Conservation (phyloP, 2,113 vertebrate species). For the Aramus guarauna region DNA sequence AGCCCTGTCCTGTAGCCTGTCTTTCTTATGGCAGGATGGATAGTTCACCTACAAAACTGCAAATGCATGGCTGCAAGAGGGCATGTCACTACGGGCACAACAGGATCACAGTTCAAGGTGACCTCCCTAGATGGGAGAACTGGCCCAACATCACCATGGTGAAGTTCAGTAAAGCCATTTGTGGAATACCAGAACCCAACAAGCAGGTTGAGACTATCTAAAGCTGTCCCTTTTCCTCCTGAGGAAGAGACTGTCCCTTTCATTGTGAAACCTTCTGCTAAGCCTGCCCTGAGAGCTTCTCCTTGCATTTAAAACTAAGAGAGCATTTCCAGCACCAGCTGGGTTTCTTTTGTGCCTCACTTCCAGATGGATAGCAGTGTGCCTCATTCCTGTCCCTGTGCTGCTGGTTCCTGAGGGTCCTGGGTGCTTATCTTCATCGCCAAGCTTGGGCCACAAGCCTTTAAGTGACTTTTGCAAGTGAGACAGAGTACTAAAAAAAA, state of each 20-base stretch:
- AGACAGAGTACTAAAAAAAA: rapidly evolving
- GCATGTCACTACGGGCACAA: too few species aligned
- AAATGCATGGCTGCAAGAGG: not conserved
- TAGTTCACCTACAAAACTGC: not conserved
- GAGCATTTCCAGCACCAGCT: not conserved
- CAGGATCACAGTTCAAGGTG: not conserved
- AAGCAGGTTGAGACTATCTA: not conserved
- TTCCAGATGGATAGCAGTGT: not conserved
- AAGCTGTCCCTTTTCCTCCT: not conserved
- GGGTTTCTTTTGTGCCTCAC: not conserved
- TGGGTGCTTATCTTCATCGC: not conserved
- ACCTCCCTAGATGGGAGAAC: not conserved
- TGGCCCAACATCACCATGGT: not conserved
- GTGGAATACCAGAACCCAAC: not conserved
- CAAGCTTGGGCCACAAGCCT: not conserved
- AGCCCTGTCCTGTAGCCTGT: not conserved
- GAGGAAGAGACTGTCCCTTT: not conserved
- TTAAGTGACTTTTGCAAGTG: not conserved
- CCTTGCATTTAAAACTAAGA: not conserved
- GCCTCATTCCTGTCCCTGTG: rapidly evolving
- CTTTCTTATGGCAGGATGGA: not conserved
- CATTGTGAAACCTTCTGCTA: not conserved
- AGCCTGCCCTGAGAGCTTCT: not conserved
- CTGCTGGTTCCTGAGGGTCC: not conserved
- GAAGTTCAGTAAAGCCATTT: not conserved